Base-by-base conservation (phyloP, 2,797 vertebrate species). In the Gadopsis marmoratus region DNA sequence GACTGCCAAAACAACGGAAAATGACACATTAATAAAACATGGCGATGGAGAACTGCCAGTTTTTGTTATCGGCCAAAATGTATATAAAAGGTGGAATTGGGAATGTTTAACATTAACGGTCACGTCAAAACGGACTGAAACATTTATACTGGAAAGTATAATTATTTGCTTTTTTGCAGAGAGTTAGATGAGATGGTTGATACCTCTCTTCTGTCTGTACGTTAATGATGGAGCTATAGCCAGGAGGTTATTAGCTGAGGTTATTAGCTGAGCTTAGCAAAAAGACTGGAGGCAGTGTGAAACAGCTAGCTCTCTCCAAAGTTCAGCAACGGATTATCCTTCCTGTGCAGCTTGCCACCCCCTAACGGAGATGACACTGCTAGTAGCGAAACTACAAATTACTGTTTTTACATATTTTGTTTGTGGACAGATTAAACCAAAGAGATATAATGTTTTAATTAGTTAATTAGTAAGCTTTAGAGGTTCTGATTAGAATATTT, bases 1-100 rank as follows among this genome's bases (percentile, higher is more conserved):
- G 23, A 61, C 73, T 56, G 66, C 59, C 55, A 80, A 41, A 51
- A 76, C 66, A 74, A 53, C 50, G 21, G 12, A 26, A 83, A 74
- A 56, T 63, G n/a, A 64, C 23, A 82, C 79, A 76, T 86, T 56
- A 76, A 89, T 86, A 84, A 88, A 89, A 78, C 64, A 83, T 47
- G 67, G 12, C 23, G 58, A 82, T 84, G 60, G 54, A 78, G 45
- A 2, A 16, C 12, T 5, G 62, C 50, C 12, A 12, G 26, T 66
- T 76, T 78, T 59, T 64, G 19, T 50, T 67, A n/a, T 41, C 45
- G 16, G 66, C 5, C 11, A 31, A 71, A 79, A 76, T 60, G 47
- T 58, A 50, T 55, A 50, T 41, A 45, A 55, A 58, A 61, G 31
- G 26, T 19, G 14, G 5, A 69, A 75, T 11, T 43, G 5, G 31